Evolutionary conservation across 2,797 vertebrate species (phyloP).

Genomic region (Galagoides demidoff): DNA sequence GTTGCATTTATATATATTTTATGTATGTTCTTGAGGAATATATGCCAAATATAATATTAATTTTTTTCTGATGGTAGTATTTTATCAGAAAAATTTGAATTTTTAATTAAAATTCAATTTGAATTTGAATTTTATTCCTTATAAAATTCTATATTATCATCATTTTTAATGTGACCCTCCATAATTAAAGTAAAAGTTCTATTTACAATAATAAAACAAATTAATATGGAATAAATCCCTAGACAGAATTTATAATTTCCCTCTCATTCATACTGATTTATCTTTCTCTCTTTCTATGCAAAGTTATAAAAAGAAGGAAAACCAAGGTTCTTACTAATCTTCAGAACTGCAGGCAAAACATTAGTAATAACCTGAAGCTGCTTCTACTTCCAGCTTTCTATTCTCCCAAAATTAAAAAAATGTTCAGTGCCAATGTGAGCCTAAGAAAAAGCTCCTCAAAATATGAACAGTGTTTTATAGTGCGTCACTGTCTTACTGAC

Average conservation of each 20-base stretch:
- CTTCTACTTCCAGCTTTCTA: neutral
- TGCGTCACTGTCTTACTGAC: neutral
- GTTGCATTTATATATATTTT: neutral
- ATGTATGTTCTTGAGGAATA: neutral
- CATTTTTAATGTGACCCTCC: neutral
- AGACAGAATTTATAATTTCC: neutral
- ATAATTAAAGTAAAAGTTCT: neutral
- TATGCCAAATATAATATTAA: neutral
- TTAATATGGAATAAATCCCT: neutral
- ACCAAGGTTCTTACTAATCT: neutral
- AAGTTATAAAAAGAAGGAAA: neutral
- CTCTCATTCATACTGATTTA: neutral
- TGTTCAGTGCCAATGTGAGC: neutral
- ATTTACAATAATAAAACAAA: neutral
- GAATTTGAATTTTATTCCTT: neutral
- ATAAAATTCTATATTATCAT: neutral
- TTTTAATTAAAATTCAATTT: too few relatives aligned
- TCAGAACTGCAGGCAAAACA: neutral
- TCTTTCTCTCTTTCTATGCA: neutral
- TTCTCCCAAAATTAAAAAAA: neutral
- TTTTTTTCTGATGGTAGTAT: neutral
- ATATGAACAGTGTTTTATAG: neutral
- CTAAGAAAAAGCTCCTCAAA: neutral
- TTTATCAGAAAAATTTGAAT: too few relatives aligned
- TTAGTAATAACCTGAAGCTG: neutral